phyloP scores from a whole-genome alignment of 2,888 invertebrate genomes.

The Spatulosminthurus flaviceps region DNA sequence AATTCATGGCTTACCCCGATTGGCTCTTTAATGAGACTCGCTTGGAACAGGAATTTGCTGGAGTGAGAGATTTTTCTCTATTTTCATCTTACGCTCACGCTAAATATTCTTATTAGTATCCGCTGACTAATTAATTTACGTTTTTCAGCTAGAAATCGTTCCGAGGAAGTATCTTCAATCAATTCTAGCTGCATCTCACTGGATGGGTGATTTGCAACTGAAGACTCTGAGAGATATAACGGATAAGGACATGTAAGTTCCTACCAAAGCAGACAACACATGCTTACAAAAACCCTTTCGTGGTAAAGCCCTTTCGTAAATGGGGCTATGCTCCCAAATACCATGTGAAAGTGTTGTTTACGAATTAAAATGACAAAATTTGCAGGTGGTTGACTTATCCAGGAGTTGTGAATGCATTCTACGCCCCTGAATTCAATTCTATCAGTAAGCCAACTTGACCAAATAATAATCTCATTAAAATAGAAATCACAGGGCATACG shows the following conservation, averaged over 20 bases:
- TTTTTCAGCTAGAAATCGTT: conserved; percentile 4
- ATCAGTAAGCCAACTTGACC: conserved; percentile 72
- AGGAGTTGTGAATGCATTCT: conserved; percentile 78
- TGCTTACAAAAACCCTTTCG: too few species aligned
- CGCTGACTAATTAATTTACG: too few species aligned
- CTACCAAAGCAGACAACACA: too few species aligned
- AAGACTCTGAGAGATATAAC: conserved; percentile 48
- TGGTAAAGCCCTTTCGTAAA: too few species aligned
- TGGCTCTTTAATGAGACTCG: conserved; percentile 76
- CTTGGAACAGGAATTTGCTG: conserved; percentile 77
- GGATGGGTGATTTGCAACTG: conserved; percentile 49
- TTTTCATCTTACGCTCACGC: too few species aligned
- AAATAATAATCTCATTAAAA: too few species aligned
- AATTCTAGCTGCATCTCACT: conserved; percentile 37
- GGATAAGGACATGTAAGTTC: conserved; percentile 54
- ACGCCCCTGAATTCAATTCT: conserved; percentile 76
- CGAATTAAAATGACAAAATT: too few species aligned
- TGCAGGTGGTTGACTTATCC: conserved; percentile 66
- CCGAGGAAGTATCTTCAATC: conserved; percentile 34
- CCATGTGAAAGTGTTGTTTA: too few species aligned
- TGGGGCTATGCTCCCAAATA: too few species aligned
- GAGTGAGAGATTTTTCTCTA: conserved; percentile 61
- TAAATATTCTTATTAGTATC: too few species aligned
- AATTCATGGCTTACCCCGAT: conserved; percentile 83
- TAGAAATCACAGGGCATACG: too few species aligned